Evolutionary conservation across 2,797 vertebrate genomes (phyloP).

Genomic region (Bradypodion ventrale): DNA sequence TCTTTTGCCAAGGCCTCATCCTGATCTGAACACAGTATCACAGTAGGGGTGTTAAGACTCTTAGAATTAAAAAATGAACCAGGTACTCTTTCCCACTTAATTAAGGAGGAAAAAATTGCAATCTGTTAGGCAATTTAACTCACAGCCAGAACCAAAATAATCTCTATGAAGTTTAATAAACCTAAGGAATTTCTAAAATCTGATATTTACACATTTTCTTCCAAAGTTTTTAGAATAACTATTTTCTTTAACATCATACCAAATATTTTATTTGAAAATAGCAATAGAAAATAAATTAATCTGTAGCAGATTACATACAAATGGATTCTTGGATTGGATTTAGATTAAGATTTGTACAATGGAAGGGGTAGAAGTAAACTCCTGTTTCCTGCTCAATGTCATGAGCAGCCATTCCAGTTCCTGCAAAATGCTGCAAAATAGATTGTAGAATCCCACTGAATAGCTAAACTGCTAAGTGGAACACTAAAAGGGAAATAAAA

Average conservation of each 20-base stretch:
- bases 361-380: not conserved
- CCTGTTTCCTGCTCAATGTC: not conserved
- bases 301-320: not conserved
- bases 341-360: not conserved
- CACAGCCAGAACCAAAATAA: slow-evolving; percentile 44
- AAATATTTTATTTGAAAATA: not conserved
- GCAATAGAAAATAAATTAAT: not conserved
- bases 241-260: not conserved
- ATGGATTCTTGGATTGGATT: not conserved
- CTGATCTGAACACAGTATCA: slow-evolving; percentile 51
- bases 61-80: slow-evolving; percentile 18
- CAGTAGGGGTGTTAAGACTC: slow-evolving; percentile 39
- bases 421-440: not conserved
- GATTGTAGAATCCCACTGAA: not conserved
- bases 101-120: slow-evolving; percentile 56
- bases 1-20: slow-evolving; percentile 56
- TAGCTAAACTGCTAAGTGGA: no score
- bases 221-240: not conserved
- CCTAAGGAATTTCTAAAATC: slow-evolving; percentile 1
- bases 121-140: slow-evolving; percentile 54
- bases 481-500: not conserved
- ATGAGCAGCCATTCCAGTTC: not conserved
- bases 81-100: not conserved
- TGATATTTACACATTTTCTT: not conserved
- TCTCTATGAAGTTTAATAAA: slow-evolving; percentile 34